Percentiles rank a stretch among this genome's conserved stretches.
Evolutionary conservation across 92 coral and sea anemone genomes (phyloP).

Genomic region (Parazoanthus swiftii): DNA sequence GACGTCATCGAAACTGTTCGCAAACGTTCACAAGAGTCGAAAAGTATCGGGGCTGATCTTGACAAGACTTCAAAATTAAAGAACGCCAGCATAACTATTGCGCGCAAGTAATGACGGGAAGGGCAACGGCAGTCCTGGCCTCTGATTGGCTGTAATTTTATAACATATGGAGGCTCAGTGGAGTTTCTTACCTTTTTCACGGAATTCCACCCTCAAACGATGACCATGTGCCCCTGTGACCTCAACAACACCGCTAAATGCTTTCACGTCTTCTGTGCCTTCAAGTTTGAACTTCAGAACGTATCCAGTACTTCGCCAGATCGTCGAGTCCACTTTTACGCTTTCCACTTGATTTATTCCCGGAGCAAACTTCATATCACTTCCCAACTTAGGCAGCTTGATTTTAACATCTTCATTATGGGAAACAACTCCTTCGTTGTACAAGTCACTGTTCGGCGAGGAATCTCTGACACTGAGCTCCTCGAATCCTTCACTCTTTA

Average conservation of each 20-base stretch:
- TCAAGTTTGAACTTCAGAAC: not conserved
- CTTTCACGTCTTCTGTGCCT: not conserved
- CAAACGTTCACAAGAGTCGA: too few relatives aligned
- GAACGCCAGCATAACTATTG: too few relatives aligned
- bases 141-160: too few relatives aligned
- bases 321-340: not conserved
- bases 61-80: too few relatives aligned
- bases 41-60: too few relatives aligned
- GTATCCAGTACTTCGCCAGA: not conserved
- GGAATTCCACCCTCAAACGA: not conserved
- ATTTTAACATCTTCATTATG: not conserved
- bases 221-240: not conserved
- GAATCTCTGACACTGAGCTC: not conserved
- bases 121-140: too few relatives aligned
- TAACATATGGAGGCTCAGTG: too few relatives aligned
- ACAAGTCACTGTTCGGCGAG: not conserved
- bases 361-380: conserved; percentile 11
- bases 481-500: not conserved
- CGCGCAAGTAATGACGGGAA: too few relatives aligned
- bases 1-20: too few relatives aligned
- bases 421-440: not conserved
- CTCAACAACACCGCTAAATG: not conserved
- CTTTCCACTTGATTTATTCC: not conserved
- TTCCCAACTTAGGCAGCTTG: not conserved
- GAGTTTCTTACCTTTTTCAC: not conserved